phyloP scores from a whole-genome alignment of 2,113 vertebrate genomes.

The Corythornis madagascariensis region DNA sequence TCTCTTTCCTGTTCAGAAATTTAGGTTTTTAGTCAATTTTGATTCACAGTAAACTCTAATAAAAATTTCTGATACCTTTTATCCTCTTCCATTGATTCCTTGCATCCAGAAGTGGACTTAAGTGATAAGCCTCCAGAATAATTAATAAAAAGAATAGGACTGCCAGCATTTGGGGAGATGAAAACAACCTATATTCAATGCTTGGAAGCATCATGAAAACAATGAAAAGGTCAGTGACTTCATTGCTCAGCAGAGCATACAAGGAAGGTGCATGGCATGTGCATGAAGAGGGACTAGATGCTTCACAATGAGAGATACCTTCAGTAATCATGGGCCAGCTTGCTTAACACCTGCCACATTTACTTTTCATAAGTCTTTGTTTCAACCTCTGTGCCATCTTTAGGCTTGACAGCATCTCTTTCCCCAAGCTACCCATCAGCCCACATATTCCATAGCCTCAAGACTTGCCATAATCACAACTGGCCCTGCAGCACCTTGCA shows the following conservation, averaged over 20 bases:
- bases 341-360: background rate
- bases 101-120: background rate
- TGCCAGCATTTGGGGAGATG: background rate
- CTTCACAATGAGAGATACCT: background rate
- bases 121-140: background rate
- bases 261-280: background rate
- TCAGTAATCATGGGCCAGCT: background rate
- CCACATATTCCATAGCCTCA: background rate
- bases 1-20: background rate
- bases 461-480: background rate
- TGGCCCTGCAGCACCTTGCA: background rate
- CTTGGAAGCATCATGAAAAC: constrained; percentile 6
- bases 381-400: background rate
- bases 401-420: background rate
- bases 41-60: background rate
- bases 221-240: constrained; percentile 37
- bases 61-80: background rate
- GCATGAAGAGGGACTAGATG: background rate
- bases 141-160: background rate
- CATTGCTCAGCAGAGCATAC: constrained; percentile 47
- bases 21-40: background rate
- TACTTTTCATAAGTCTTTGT: background rate
- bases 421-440: background rate
- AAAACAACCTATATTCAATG: background rate
- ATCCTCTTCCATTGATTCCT: background rate